A percentile compares a stretch with the other conserved stretches of the same genome.
phyloP scores from a whole-genome alignment of 2,888 invertebrate species.

The Clepsis dumicolana region DNA sequence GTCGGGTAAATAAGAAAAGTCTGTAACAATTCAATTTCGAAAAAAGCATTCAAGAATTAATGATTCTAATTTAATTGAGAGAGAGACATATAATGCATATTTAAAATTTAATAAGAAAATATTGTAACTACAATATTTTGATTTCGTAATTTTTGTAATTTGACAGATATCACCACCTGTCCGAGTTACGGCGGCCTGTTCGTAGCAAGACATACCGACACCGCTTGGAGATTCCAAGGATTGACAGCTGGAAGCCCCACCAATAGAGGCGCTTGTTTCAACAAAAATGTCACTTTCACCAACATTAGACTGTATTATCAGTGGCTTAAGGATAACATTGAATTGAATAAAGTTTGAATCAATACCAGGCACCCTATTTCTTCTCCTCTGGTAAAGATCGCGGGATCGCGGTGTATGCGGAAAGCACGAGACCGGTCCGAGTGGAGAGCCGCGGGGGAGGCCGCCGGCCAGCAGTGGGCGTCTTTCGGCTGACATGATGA shows the following conservation, averaged over 20 bases:
- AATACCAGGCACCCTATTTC: neutral
- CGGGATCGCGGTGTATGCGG: no score
- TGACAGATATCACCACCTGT: conserved; percentile 70
- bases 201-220: conserved; percentile 51
- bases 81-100: no score
- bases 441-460: no score
- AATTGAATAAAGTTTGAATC: conserved; percentile 48
- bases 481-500: no score
- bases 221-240: conserved; percentile 64
- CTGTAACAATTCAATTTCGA: no score
- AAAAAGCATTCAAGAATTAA: no score
- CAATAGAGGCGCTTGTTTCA: conserved; percentile 61
- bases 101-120: no score
- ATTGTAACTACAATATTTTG: neutral
- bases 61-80: no score
- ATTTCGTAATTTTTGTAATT: conserved; percentile 8
- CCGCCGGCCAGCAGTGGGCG: no score
- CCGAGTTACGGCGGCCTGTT: conserved; percentile 75
- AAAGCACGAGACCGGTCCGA: no score
- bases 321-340: conserved; percentile 51
- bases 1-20: no score
- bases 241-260: conserved; percentile 63
- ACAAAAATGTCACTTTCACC: conserved; percentile 65
- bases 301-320: conserved; percentile 51
- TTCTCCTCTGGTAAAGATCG: no score